These are phyloP conservation scores for Emydocephalus ijimae DNA, from an alignment of 2,113 vertebrate genomes.

Conservation along the genomic window DNA sequence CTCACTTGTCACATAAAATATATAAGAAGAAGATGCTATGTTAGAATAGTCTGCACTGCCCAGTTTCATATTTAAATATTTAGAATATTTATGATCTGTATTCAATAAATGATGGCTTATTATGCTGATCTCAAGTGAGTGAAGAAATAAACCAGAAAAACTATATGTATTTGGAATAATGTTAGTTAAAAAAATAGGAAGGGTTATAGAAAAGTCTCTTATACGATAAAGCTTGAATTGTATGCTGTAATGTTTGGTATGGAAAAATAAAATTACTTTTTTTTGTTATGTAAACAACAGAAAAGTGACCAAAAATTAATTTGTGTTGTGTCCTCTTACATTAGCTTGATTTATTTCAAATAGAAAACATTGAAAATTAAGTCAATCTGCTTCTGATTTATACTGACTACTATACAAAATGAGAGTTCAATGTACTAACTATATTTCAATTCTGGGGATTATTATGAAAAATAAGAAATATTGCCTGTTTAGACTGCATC, in stretches of 20 bases:
- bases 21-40: background rate
- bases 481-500: background rate
- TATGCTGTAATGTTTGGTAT: background rate
- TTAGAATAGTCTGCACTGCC: background rate
- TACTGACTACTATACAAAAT: background rate
- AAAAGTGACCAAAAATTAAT: background rate
- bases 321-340: background rate
- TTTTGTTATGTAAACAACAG: background rate
- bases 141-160: background rate
- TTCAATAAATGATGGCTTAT: background rate
- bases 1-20: background rate
- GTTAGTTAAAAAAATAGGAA: background rate
- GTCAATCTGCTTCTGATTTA: background rate
- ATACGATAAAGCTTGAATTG: background rate
- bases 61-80: background rate
- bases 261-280: background rate
- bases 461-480: background rate
- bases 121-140: background rate
- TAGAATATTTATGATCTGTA: background rate
- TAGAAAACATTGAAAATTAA: background rate
- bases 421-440: background rate
- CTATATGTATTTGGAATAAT: background rate
- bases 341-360: background rate
- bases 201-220: conserved; percentile 12
- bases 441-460: conserved; percentile 7